Base-by-base conservation (phyloP, 1,140 invertebrate species). In the Micrasema minimum region DNA sequence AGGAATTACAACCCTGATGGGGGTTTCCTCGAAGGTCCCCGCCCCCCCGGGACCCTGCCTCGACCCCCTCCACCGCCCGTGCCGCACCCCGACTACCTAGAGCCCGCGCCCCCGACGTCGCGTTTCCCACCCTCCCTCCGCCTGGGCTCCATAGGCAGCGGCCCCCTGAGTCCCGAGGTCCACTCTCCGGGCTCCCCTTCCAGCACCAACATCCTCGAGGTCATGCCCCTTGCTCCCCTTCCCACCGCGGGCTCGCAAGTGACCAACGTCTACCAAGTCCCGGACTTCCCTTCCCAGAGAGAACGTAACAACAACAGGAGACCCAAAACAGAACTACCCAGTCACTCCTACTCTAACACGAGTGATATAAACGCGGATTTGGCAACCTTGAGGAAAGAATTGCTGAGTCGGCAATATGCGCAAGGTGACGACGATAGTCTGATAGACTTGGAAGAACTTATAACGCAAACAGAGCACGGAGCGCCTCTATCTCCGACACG, bases 1-100 rank as follows among this genome's bases (percentile, higher is more conserved):
- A 79, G 85, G 72, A 86, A 82, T 76, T 83, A 85, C 59, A 86
- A 86, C 57, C 87, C 85, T 77, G 87, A 88, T 65, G 83, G 85
- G 31, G 22, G 2, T 10, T 80, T 87, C 45, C 85, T 86, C 53
- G 87, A 88, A 51, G 79, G 79, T n/a, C 79, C 82, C 14, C 81
- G 82, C 20, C 82, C 84, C 6, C 80, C 80, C 14, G 66, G 76
- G 16, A 75, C 77, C 48, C 65, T 79, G 77, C 76, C 85, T 77
- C 79, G 79, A 62, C 81, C 79, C 59, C 79, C 82, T 71, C 75
- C 77, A 77, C 31, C 66, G 76, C 75, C 78, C 64, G 77, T 78
- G 31, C 71, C 78, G 22, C 79, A 80, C 16, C 55, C 73, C 7
- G 73, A 72, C 16, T 72, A 75, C 55, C 50, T 72, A 11, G 73